Conservation (phyloP, 2,888 invertebrate species). For the Atrina japonica region DNA sequence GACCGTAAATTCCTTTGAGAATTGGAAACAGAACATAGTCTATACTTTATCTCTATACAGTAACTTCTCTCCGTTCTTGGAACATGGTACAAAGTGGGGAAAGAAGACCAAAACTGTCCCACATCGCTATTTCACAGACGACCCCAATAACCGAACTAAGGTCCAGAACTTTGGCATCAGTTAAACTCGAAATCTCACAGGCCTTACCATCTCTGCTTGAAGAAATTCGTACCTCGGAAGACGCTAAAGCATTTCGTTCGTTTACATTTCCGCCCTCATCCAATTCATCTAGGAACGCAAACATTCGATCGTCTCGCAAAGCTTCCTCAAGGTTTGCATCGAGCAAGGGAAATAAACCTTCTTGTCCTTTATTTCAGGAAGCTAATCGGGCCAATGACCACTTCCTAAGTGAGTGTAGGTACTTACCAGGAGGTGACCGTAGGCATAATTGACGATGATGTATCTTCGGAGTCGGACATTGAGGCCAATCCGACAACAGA, state of each 20-base stretch:
- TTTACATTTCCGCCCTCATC: not conserved
- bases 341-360: no score
- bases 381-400: conserved; percentile 26
- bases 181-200: conserved; percentile 20
- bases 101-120: conserved; percentile 37
- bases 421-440: conserved; percentile 41
- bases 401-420: conserved; percentile 41
- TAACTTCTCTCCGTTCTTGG: conserved; percentile 44
- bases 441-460: not conserved
- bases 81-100: conserved; percentile 39
- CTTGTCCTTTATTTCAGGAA: conserved; percentile 19
- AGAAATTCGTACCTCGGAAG: conserved; percentile 1
- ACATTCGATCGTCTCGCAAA: not conserved
- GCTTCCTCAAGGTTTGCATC: not conserved
- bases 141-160: conserved; percentile 33
- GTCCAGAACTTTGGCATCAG: conserved; percentile 10
- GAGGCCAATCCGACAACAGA: not conserved
- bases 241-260: conserved; percentile 17
- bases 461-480: not conserved
- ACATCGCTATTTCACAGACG: conserved; percentile 40
- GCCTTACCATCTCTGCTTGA: conserved; percentile 10
- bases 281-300: not conserved
- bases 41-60: conserved; percentile 45
- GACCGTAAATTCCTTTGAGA: conserved; percentile 46
- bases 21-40: conserved; percentile 47